Base-by-base conservation (phyloP, 2,888 invertebrate species). In the Hedychridium roseum region DNA sequence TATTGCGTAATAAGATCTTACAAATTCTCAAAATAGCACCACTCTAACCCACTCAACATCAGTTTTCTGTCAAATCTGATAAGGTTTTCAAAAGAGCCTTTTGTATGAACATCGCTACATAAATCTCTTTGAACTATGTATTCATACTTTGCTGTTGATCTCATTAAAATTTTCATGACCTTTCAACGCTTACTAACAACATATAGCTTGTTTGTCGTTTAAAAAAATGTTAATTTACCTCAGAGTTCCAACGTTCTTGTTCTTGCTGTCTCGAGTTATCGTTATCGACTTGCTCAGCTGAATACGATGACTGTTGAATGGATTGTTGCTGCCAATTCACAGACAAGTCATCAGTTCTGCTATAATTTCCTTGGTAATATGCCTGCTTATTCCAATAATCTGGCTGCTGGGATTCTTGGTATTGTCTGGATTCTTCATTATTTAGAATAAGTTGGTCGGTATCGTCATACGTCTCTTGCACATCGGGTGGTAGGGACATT, bases 221-320 rank as follows among this genome's bases (percentile, higher is more conserved):
- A 23, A 31, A 41, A n/a, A 16, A 27, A 5, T 42, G n/a, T 50
- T 16, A 53, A 53, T 65, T 57, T 68, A 80, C 80, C 79, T 80
- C 78, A 69, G 76, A 78, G 65, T 71, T 76, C 78, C 79, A 79
- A n/a, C n/a, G n/a, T n/a, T n/a, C n/a, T 40, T 71, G 73, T 32
- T 66, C 73, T 32, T 72, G 71, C 38, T 60, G 66, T 27, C 74
- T 74, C n/a, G 64, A 50, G 30, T 65, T 62, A 43, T 76, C 74
- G 21, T 52, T 49, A 17, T 76, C 74, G 34, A 66, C 40, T 41
- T 73, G 73, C n/a, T 71, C 66, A 9, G 58, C 20, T 2, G 63
- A 48, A 44, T 70, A 73, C 7, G 64, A 65, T 11, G 54, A 18
- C 7, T n/a, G n/a, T n/a, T 62, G 66, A 6, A 46, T 47, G 2